Base-by-base conservation (phyloP, 2,797 vertebrate genomes). In the Onychomys arenicola region DNA sequence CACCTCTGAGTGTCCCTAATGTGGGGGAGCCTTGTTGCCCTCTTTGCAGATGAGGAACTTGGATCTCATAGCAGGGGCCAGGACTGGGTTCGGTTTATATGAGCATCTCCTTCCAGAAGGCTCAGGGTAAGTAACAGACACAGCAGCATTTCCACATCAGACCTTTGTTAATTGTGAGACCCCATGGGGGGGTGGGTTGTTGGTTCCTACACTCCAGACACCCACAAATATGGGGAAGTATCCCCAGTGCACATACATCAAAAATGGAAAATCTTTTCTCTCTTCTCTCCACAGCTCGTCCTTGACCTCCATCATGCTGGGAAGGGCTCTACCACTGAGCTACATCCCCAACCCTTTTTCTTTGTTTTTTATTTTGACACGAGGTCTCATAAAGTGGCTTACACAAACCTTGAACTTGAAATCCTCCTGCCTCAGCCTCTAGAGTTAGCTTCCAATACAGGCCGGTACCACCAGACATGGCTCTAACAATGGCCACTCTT, bases 11-110 rank as follows among this genome's bases (percentile, higher is more conserved):
- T 9, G 7, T 37, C 16, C 63, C 52, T 23, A 37, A 40, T 23
- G 34, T 52, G 2, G 37, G 37, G 27, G 8, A 3, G 5, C 3
- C 2, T 0, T 0, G 14, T 34, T 4, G 81, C 46, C 52, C 91
- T 65, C 71, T 80, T 52, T 78, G 59, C 52, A 29, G 43, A 57
- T 5, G 46, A 61, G 16, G 29, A 89, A 32, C 27, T 1, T 25
- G 2, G 1, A 55, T 43, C 27, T 61, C 29, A 61, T 87, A 40
- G 69, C 69, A 75, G 52, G 34, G n/a, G 49, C 27, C 86, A 43
- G 27, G n/a, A 14, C 49, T 55, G 25, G 46, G 32, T 46, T 57
- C 73, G 16, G n/a, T 52, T 86, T 32, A 19, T 32, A 19, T 65
- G 76, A 21, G 40, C 59, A 19, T 67, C 46, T 75, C 43, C n/a